Conservation (phyloP, 2,797 vertebrate genomes). For the Oreonectes daqikongensis region DNA sequence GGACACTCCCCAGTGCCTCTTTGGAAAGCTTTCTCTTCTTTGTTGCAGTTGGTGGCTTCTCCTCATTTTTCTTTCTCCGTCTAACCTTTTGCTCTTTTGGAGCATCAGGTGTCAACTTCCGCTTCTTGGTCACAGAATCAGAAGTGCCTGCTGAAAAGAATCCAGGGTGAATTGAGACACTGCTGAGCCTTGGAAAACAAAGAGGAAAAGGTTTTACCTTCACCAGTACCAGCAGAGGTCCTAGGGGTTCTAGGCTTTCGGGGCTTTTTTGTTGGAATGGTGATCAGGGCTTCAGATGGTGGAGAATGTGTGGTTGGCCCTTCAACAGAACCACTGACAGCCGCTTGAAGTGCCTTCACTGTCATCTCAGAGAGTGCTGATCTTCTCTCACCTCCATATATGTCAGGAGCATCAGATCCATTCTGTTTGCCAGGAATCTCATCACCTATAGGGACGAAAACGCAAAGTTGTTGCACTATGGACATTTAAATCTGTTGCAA, state of each 20-base stretch:
- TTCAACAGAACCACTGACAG: conserved; percentile 13
- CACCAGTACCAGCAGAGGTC: conserved; percentile 12
- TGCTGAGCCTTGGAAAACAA: neutral
- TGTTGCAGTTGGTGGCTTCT: conserved; percentile 58
- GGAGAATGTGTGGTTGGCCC: neutral
- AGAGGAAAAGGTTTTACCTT: conserved; percentile 12
- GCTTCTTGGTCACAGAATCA: conserved; percentile 48
- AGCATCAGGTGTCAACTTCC: conserved; percentile 64
- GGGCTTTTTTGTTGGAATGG: conserved; percentile 60
- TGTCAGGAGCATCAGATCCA: conserved; percentile 77
- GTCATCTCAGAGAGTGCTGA: conserved; percentile 27
- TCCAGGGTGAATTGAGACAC: neutral
- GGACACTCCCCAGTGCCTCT: conserved; percentile 42
- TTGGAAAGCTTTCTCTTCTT: conserved; percentile 67
- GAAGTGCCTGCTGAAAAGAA: conserved; percentile 31
- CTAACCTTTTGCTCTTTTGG: conserved; percentile 60
- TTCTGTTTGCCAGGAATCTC: conserved; percentile 71
- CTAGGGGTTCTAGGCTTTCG: conserved; percentile 73
- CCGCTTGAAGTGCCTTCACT: conserved; percentile 21
- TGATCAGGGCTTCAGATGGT: conserved; percentile 14
- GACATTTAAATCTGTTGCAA: neutral
- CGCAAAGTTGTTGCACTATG: neutral
- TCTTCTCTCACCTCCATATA: conserved; percentile 50
- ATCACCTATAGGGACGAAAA: conserved; percentile 45
- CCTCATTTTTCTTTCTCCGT: conserved; percentile 56